Base-by-base conservation (phyloP, 2,797 vertebrate genomes). In the Pangasius macronema region DNA sequence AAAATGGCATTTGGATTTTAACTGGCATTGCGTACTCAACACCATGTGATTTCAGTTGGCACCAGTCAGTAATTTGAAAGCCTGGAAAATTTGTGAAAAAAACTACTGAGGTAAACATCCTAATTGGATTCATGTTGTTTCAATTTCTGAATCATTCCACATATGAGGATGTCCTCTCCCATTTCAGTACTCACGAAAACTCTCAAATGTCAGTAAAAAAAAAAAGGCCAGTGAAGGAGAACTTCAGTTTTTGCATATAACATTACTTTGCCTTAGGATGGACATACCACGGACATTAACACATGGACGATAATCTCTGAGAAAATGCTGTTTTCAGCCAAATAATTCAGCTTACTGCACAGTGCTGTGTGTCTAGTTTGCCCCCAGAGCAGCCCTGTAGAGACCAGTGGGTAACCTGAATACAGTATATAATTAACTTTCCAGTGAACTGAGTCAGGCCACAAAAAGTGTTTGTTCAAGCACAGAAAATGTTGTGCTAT, bases 151-250 rank as follows among this genome's bases (percentile, higher is more conserved):
- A 46, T 68, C 3, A 59, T 18, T 33, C 14, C 39, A 72, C 59
- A 55, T 39, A 80, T 57, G 49, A 3, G 30, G 22, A n/a, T 10
- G 6, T 22, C 46, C 51, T 84, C 13, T 27, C 30, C 13, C 7
- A 73, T 72, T 49, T 70, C 46, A 84, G 22, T 51, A 68, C 49
- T 42, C n/a, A 87, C 1, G 30, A 84, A 30, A 75, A 33, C 85
- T n/a, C 33, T 88, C 16, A 13, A 72, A 87, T 79, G 5, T 46
- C 20, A 42, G 20, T 73, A 30, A 39, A 42, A 61, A 75, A 77
- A 6, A 51, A 53, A 27, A 30, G 2, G 5, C 7, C 22, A 85
- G 5, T 84, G 27, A 83, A 55, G 22, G 3, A 27, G 27, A 42
- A 46, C 6, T 36, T 84, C 51, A 57, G 14, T 59, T 55, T 73